These are phyloP conservation scores for Heliangelus exortis DNA, from an alignment of 2,797 vertebrate species.

Conservation along the genomic window DNA sequence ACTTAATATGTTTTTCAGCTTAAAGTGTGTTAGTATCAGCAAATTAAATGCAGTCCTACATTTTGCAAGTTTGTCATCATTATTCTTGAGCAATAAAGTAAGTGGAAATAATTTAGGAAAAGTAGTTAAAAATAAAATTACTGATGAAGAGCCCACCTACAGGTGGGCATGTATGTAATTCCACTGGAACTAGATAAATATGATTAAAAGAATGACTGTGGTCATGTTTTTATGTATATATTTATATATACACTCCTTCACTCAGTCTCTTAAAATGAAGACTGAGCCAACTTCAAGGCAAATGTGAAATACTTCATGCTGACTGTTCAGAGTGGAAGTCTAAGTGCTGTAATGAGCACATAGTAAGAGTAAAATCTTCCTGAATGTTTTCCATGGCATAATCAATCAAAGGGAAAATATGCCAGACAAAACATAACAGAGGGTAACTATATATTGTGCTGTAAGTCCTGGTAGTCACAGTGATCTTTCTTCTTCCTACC, in stretches of 20 bases:
- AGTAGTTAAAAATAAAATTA: constrained; percentile 14
- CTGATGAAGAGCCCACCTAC: not conserved
- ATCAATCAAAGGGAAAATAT: not conserved
- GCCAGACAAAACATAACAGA: not conserved
- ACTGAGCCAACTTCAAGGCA: not conserved
- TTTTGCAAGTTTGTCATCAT: not conserved
- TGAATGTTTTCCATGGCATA: not conserved
- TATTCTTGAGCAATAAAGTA: not conserved
- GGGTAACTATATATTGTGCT: not conserved
- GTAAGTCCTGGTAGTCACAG: not conserved
- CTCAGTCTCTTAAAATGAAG: not conserved
- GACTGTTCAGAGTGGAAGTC: not conserved
- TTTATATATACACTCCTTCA: not conserved
- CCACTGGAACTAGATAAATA: not conserved
- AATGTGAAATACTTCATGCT: not conserved
- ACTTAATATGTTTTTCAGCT: not conserved
- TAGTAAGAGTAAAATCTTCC: not conserved
- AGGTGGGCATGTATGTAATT: not conserved
- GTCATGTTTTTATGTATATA: not conserved
- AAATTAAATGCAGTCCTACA: not conserved
- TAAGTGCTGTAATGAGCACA: not conserved
- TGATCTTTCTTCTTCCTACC: not conserved
- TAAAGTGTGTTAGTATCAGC: not conserved
- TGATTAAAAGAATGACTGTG: not conserved
- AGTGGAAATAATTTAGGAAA: not conserved